Evolutionary conservation across 2,888 invertebrate species (phyloP).

Genomic region (Volucella zonaria): DNA sequence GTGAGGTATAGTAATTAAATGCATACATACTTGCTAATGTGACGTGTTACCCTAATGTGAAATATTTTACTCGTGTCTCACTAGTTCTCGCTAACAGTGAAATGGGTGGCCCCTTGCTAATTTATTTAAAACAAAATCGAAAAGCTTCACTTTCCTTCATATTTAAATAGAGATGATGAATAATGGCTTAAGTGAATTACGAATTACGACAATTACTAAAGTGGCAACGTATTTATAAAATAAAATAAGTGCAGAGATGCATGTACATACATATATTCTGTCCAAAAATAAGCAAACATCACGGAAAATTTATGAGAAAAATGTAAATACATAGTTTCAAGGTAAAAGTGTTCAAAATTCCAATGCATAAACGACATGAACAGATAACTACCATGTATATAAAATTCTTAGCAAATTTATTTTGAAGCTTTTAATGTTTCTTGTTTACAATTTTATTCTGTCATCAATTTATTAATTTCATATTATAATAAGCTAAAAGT

Average conservation of each 20-base stretch:
- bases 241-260: constrained; percentile 2
- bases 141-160: constrained; percentile 38
- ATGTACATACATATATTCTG: constrained; percentile 12
- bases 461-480: neutral
- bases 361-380: constrained; percentile 3
- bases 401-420: constrained; percentile 12
- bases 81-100: constrained; percentile 51
- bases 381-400: constrained; percentile 17
- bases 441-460: neutral
- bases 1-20: constrained; percentile 8
- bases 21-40: constrained; percentile 4
- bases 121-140: constrained; percentile 24
- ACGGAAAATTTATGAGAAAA: constrained; percentile 42
- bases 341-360: constrained; percentile 47
- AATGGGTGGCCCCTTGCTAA: constrained; percentile 60
- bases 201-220: constrained; percentile 18
- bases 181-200: constrained; percentile 27
- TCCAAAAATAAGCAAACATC: constrained; percentile 21
- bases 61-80: constrained; percentile 41
- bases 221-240: constrained; percentile 23
- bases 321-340: constrained; percentile 49
- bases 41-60: constrained; percentile 57
- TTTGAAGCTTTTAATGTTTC: constrained; percentile 5
- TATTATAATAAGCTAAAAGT: too few species aligned
- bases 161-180: neutral